Conservation (phyloP, 2,888 invertebrate genomes). For the Drosophila yooni region DNA sequence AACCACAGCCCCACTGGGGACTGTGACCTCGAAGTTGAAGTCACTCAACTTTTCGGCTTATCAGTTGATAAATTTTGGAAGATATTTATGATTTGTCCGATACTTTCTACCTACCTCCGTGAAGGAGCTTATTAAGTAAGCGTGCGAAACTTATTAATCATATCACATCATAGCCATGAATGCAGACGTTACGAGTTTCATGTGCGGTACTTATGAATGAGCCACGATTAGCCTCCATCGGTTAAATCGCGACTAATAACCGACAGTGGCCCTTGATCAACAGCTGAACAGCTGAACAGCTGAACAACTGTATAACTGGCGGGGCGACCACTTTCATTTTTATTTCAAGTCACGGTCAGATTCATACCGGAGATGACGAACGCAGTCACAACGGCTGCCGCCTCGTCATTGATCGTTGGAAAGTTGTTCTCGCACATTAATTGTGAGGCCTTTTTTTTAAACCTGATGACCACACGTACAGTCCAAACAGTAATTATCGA, state of each 20-base stretch:
- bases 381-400: slow-evolving; percentile 27
- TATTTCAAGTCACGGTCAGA: slow-evolving; percentile 71
- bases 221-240: slow-evolving; percentile 71
- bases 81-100: slow-evolving; percentile 34
- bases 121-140: slow-evolving; percentile 64
- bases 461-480: slow-evolving; percentile 39
- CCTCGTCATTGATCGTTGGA: slow-evolving; percentile 60
- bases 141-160: slow-evolving; percentile 80
- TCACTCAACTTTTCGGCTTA: slow-evolving; percentile 60
- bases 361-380: slow-evolving; percentile 37
- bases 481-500: slow-evolving; percentile 32
- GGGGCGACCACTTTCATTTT: slow-evolving; percentile 78
- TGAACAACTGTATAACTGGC: slow-evolving; percentile 24
- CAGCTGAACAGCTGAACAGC: slow-evolving; percentile 34
- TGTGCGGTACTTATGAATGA: slow-evolving; percentile 74
- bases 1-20: slow-evolving; percentile 4
- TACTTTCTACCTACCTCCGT: slow-evolving; percentile 42
- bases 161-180: slow-evolving; percentile 50
- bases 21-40: slow-evolving; percentile 43
- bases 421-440: slow-evolving; percentile 76
- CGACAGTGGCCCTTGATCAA: slow-evolving; percentile 66
- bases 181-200: slow-evolving; percentile 43
- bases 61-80: slow-evolving; percentile 38
- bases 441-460: slow-evolving; percentile 41
- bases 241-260: slow-evolving; percentile 76